Base-by-base conservation (phyloP, 1,140 invertebrate genomes). In the Parapsyche elsis region DNA sequence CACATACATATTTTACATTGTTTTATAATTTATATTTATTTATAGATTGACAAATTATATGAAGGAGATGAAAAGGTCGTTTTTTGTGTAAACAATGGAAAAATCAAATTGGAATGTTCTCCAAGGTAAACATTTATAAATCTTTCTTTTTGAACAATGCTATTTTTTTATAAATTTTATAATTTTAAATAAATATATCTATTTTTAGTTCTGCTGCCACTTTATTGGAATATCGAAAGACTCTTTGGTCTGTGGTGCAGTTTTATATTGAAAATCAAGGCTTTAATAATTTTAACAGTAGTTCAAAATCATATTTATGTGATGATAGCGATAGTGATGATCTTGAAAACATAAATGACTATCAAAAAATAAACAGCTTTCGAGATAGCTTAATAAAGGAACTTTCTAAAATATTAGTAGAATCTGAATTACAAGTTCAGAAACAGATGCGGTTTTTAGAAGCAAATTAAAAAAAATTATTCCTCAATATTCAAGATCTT, bases 221-320 rank as follows among this genome's bases (percentile, higher is more conserved):
- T 0, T 79, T 92, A 5, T 49, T 91, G 9, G 83, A 87, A 78
- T 86, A 89, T 1, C 87, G 90, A 26, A 85, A 89, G 77, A 86
- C 89, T 80, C 83, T 92, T 16, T 91, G 90, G 90, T 83, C 81
- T 1, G 83, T 90, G n/a, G 86, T 90, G 5, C 73, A 89, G 4
- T 91, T 90, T 82, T 88, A 89, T 81, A 87, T 91, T 19, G 85
- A 90, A 67, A 88, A 88, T 23, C 84, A 90, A 81, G 81, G 82
- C 0, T 83, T 81, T 16, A 21, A 53, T 46, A 46, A 19, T 19
- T 73, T 14, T 2, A 21, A 19, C 26, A 46, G 21, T 19, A 71
- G 10, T 38, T 16, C 30, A 30, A 46, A n/a, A 14, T 73, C 12
- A 45, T 4, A 38, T 4, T 38, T 38, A 38, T 7, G 30, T 4